Conservation (phyloP, 2,113 vertebrate species). For the Chlorocebus sabaeus region DNA sequence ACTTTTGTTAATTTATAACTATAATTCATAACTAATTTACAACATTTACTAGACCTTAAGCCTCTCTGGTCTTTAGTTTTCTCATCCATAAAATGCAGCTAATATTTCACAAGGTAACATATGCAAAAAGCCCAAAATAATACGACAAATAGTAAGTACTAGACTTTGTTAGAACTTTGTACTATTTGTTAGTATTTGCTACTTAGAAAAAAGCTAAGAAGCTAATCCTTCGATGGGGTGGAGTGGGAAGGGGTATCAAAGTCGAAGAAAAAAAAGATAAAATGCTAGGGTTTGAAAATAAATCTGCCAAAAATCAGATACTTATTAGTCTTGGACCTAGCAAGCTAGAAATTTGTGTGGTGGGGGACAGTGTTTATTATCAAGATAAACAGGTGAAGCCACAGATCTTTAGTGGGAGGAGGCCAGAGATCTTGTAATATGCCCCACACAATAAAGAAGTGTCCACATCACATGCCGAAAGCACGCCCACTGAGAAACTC, state of each 20-base stretch:
- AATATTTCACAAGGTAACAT: background rate
- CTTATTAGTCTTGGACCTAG: background rate
- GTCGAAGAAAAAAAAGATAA: background rate
- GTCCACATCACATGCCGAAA: background rate
- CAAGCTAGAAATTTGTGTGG: background rate
- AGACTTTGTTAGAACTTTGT: background rate
- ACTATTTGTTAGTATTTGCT: background rate
- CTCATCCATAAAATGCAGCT: background rate
- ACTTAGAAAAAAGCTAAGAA: background rate
- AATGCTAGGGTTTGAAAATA: background rate
- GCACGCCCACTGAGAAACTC: background rate
- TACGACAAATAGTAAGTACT: background rate
- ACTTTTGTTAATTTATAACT: background rate
- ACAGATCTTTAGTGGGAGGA: background rate
- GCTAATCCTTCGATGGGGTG: background rate
- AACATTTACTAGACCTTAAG: background rate
- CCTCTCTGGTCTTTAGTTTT: slow-evolving; percentile 11
- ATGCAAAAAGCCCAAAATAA: slow-evolving; percentile 17
- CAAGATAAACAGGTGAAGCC: background rate
- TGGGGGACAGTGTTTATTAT: background rate
- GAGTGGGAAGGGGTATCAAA: background rate
- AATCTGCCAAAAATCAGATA: background rate
- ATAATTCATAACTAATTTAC: background rate
- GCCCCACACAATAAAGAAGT: background rate
- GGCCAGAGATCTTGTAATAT: background rate